Conservation (phyloP, 2,797 vertebrate species). For the Pantherophis vulpinus region DNA sequence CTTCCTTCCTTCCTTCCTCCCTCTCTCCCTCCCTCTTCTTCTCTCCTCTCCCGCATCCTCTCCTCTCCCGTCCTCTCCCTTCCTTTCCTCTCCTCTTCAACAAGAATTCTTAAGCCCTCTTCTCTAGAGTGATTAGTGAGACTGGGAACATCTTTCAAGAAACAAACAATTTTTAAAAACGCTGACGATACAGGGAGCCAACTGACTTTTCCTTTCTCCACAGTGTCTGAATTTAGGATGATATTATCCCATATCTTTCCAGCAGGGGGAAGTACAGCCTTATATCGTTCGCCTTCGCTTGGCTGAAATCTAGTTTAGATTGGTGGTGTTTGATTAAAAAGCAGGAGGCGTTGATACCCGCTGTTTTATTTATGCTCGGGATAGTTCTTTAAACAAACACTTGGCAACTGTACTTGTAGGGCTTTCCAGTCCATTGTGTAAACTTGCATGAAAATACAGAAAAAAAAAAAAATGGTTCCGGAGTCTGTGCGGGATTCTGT, state of each 20-base stretch:
- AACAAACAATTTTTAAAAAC: neutral
- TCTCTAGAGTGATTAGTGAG: neutral
- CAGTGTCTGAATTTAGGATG: slow-evolving; percentile 4
- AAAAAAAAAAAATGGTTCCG: neutral
- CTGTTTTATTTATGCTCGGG: neutral
- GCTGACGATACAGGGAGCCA: accelerated
- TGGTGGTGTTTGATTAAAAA: neutral
- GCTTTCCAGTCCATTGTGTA: neutral
- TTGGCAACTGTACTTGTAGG: neutral
- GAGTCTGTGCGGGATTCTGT: neutral
- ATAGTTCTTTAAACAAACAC: neutral
- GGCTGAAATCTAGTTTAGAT: neutral
- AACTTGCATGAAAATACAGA: neutral
- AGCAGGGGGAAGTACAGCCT: slow-evolving; percentile 61
- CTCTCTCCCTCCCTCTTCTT: too few relatives aligned
- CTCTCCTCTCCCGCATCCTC: neutral
- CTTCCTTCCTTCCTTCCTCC: too few relatives aligned
- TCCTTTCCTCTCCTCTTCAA: neutral
- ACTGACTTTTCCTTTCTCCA: neutral
- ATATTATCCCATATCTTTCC: slow-evolving; percentile 29
- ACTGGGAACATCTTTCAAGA: neutral
- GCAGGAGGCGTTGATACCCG: neutral
- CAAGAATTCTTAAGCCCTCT: neutral
- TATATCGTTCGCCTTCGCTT: neutral
- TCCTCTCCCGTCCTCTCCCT: neutral